Evolutionary conservation across 2,888 invertebrate species (phyloP), one percentile per base, ranked within the genome.

Genomic region (Auanema freiburgensis): DNA sequence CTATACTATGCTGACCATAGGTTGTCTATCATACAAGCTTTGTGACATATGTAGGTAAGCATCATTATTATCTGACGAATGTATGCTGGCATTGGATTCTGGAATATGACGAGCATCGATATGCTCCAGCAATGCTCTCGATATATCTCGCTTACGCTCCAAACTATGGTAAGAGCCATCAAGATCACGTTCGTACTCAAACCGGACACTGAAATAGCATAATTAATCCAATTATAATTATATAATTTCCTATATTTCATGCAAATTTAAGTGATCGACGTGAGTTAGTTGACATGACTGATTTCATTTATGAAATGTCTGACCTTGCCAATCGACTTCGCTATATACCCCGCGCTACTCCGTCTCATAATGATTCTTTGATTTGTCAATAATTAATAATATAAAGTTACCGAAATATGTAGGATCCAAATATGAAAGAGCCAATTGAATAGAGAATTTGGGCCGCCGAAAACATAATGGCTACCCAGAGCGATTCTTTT

Each of bases 1-100:
- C 16, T 18, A 74, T 18, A 74, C 74, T 50, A 74, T 74, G 57
- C 70, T 70, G 23, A 74, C 74, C 74, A 74, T 74, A 1, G 74
- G 74, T 40, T 66, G 65, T 33, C 74, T 54, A 21, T 74, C 68
- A 54, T 72, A 74, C 21, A 74, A 70, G 52, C 67, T 74, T 33
- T 69, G 67, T 10, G 50, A 54, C 42, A 63, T 25, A n/a, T 43
- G 53, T 2, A 63, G 44, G 44, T 63, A 63, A 16, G 50, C 23
- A 40, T 58, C 63, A 4, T 57, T 46, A 23, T 41, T 33, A 25
- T 58, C 58, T 25, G 53, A 53, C 8, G 33, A 33, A 3, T 33
- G 33, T 5, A 33, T 33, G 33, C 33, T 33, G 33, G 33, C 33
- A 33, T 33, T 33, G 8, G 33, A 33, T 33, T 33, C 33, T 33